These are phyloP conservation scores for Hirtodrosophila trivittata DNA, from an alignment of 2,888 invertebrate genomes.

Conservation along the genomic window DNA sequence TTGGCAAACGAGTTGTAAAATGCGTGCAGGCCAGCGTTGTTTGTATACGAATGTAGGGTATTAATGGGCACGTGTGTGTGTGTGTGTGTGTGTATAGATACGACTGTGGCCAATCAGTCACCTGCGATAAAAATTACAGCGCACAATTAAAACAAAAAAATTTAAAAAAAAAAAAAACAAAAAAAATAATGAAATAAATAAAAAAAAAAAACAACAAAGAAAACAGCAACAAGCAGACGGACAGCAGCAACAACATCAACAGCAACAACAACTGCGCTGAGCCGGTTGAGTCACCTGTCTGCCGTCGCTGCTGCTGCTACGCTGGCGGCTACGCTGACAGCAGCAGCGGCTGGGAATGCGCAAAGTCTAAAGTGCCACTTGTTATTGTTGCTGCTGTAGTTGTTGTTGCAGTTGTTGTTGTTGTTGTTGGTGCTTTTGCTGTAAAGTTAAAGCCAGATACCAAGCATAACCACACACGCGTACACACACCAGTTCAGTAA, in stretches of 20 bases:
- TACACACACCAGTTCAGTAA: constrained; percentile 19
- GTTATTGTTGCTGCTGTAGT: constrained; percentile 49
- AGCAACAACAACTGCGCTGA: constrained; percentile 32
- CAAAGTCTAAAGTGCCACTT: constrained; percentile 77
- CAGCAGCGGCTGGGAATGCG: constrained; percentile 71
- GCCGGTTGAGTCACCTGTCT: constrained; percentile 77
- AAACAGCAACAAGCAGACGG: constrained; percentile 4
- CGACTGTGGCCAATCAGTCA: constrained; percentile 65
- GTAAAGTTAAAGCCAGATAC: constrained; percentile 60
- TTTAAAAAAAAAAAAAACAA: constrained; percentile 22
- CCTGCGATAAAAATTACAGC: constrained; percentile 67
- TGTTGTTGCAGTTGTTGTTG: constrained; percentile 23
- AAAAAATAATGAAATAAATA: constrained; percentile 11
- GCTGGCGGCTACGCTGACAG: constrained; percentile 30
- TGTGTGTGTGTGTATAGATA: constrained; percentile 26
- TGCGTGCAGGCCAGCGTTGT: constrained; percentile 9
- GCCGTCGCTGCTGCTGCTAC: constrained; percentile 20
- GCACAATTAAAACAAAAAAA: constrained; percentile 45
- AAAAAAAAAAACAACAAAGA: constrained; percentile 15
- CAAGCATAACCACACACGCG: constrained; percentile 34
- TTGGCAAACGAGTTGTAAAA: neutral
- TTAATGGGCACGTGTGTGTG: constrained; percentile 29
- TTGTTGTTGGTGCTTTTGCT: constrained; percentile 31
- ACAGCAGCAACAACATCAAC: constrained; percentile 22
- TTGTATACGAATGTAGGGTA: constrained; percentile 27